phyloP scores from a whole-genome alignment of 2,797 vertebrate genomes.

The Pseudotriccus pelzelni region DNA sequence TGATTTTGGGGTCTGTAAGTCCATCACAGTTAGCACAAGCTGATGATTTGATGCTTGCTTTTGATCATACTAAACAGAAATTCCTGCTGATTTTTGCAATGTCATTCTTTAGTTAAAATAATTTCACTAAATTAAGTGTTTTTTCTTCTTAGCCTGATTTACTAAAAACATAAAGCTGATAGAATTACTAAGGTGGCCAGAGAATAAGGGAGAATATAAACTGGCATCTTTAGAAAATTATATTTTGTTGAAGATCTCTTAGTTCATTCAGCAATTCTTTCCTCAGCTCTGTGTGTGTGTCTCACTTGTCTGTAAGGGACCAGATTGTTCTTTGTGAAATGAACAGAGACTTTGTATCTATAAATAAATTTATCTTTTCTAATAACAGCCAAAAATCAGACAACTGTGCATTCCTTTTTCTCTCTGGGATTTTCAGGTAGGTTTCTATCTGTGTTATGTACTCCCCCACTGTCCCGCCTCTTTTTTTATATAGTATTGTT shows the following conservation, averaged over 20 bases:
- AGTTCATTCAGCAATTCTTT: not conserved
- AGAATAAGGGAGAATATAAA: not conserved
- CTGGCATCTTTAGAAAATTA: not conserved
- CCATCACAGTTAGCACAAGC: not conserved
- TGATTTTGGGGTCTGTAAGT: not conserved
- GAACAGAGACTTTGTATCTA: not conserved
- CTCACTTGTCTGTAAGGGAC: not conserved
- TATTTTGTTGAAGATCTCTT: not conserved
- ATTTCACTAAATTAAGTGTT: not conserved
- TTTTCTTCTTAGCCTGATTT: not conserved
- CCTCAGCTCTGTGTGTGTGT: not conserved
- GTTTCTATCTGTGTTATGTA: not conserved
- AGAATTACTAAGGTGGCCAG: not conserved
- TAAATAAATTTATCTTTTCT: not conserved
- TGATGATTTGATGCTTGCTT: not conserved
- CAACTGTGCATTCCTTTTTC: not conserved
- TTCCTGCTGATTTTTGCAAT: not conserved
- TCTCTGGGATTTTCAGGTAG: not conserved
- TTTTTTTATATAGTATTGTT: not conserved
- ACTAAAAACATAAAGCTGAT: not conserved
- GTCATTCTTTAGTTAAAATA: not conserved
- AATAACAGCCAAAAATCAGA: not conserved
- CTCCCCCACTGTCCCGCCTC: not conserved
- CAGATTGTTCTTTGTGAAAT: not conserved
- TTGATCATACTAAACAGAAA: not conserved